Evolutionary conservation across 2,113 vertebrate species (phyloP).

Genomic region (Madoqua kirkii): DNA sequence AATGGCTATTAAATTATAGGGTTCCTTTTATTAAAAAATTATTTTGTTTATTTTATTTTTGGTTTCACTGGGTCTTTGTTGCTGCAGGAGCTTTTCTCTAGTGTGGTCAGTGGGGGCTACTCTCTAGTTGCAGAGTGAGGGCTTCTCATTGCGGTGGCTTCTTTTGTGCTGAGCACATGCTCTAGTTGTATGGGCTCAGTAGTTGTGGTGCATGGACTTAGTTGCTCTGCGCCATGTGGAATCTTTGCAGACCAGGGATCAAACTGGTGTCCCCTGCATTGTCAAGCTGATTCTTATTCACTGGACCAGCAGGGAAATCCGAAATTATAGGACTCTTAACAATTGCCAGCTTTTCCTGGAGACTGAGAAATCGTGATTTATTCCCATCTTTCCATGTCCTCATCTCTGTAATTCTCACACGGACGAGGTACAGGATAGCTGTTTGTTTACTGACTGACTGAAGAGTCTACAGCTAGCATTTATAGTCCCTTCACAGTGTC

Average conservation of each 20-base stretch:
- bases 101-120: not conserved
- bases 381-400: not conserved
- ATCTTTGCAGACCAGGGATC: not conserved
- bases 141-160: not conserved
- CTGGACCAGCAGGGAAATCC: not conserved
- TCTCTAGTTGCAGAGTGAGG: not conserved
- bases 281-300: not conserved
- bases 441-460: not conserved
- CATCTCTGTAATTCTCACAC: not conserved
- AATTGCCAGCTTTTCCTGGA: not conserved
- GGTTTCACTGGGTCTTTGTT: not conserved
- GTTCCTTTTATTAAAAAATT: not conserved
- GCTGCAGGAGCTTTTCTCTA: not conserved
- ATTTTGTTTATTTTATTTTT: not conserved
- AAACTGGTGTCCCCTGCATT: not conserved
- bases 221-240: not conserved
- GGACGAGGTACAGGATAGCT: not conserved
- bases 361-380: not conserved
- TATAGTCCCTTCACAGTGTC: not conserved
- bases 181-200: not conserved
- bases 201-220: not conserved
- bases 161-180: not conserved
- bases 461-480: not conserved
- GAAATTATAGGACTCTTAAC: constrained; percentile 26
- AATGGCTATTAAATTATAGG: not conserved